A percentile compares a stretch with the other conserved stretches of the same genome.
phyloP scores from a whole-genome alignment of 2,888 invertebrate genomes.

The Platycheirus rosarum region DNA sequence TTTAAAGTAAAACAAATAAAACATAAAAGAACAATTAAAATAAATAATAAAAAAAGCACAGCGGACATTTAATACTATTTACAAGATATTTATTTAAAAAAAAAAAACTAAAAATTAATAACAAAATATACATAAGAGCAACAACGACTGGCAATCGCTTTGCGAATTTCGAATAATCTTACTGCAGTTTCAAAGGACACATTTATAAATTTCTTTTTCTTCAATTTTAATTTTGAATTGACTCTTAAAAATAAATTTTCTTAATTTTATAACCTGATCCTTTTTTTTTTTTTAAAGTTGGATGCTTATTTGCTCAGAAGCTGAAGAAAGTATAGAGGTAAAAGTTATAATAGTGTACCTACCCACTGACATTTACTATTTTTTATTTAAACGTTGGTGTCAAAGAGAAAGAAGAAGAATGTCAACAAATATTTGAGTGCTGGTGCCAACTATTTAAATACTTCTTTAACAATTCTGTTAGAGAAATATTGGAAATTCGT shows the following conservation, averaged over 20 bases:
- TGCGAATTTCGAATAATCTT: constrained; percentile 28
- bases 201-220: background rate
- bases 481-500: too few relatives aligned
- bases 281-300: constrained; percentile 13
- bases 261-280: constrained; percentile 33
- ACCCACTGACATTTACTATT: constrained; percentile 46
- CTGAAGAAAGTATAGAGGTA: background rate
- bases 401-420: too few relatives aligned
- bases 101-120: constrained; percentile 29
- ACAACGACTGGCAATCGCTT: constrained; percentile 9
- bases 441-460: too few relatives aligned
- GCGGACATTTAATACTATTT: constrained; percentile 34
- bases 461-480: too few relatives aligned
- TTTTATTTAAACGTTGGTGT: background rate
- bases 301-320: constrained; percentile 15
- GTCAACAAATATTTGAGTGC: too few relatives aligned
- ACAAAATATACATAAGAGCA: too few relatives aligned
- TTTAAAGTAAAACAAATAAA: background rate
- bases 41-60: constrained; percentile 31
- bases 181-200: background rate
- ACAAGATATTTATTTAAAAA: constrained; percentile 38
- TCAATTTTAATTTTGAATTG: constrained; percentile 7
- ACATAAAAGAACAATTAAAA: constrained; percentile 8
- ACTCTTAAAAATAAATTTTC: constrained; percentile 34
- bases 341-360: constrained; percentile 20